phyloP scores from a whole-genome alignment of 2,113 vertebrate species.

The Cyanocitta stelleri region DNA sequence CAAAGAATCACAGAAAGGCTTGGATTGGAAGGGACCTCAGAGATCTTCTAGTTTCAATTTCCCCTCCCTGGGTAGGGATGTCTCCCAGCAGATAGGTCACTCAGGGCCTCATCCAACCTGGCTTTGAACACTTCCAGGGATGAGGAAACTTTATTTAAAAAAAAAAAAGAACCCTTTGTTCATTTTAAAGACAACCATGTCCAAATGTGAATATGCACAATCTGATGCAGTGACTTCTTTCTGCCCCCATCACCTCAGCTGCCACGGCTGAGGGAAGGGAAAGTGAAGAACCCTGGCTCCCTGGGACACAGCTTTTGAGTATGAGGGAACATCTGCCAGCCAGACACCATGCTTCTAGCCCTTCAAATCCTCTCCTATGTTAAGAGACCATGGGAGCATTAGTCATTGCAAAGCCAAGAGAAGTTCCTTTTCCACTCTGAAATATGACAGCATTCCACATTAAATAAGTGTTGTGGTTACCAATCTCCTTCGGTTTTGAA shows the following conservation, averaged over 20 bases:
- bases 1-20: background rate
- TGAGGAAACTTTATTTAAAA: background rate
- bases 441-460: background rate
- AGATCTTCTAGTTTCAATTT: background rate
- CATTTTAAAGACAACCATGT: background rate
- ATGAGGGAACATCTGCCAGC: accelerated
- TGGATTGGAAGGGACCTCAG: background rate
- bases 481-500: background rate
- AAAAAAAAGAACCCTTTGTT: accelerated
- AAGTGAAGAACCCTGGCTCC: background rate
- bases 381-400: accelerated
- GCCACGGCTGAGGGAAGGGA: background rate
- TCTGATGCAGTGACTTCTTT: background rate
- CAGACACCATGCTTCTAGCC: accelerated
- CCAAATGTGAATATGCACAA: accelerated
- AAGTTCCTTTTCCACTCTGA: background rate
- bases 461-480: background rate
- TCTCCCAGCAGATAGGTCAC: background rate
- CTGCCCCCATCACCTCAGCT: accelerated
- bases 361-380: background rate
- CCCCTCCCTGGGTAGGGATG: background rate
- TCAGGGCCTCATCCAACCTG: accelerated
- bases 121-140: background rate
- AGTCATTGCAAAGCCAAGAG: accelerated
- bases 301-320: accelerated